phyloP scores from a whole-genome alignment of 2,888 invertebrate genomes.

The Pristionchus entomophagus region DNA sequence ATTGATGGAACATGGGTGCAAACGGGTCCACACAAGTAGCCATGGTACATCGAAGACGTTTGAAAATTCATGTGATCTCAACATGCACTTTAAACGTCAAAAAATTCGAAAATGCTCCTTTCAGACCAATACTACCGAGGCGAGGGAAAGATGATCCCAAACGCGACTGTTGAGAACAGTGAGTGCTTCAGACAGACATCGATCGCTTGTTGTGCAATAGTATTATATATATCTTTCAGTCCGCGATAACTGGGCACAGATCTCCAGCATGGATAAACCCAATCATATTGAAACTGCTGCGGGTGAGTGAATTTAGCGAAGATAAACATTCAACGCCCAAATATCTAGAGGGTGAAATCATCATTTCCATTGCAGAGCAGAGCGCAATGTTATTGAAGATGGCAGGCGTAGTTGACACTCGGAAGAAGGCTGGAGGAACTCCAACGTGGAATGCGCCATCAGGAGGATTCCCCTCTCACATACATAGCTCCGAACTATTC shows the following conservation, averaged over 20 bases:
- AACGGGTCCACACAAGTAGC: too few relatives aligned
- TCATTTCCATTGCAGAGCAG: slow-evolving; percentile 54
- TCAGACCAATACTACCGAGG: slow-evolving; percentile 80
- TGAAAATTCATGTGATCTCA: too few relatives aligned
- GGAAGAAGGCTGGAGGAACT: background rate
- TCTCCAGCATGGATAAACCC: slow-evolving; percentile 85
- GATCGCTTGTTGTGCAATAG: background rate
- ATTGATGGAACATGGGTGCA: too few relatives aligned
- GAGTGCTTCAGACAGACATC: slow-evolving; percentile 65
- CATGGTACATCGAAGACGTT: too few relatives aligned
- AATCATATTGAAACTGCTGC: slow-evolving; percentile 71
- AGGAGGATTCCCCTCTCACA: slow-evolving; percentile 58
- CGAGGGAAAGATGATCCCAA: slow-evolving; percentile 78
- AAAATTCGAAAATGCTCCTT: background rate
- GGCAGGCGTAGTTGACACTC: slow-evolving; percentile 51
- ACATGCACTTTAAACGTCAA: background rate
- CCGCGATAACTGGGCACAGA: slow-evolving; percentile 86
- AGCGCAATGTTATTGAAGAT: slow-evolving; percentile 57
- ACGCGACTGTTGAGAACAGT: slow-evolving; percentile 79
- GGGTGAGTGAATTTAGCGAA: too few relatives aligned
- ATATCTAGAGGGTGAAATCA: too few relatives aligned
- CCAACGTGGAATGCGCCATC: slow-evolving; percentile 1
- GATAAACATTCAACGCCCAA: too few relatives aligned
- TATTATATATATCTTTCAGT: slow-evolving; percentile 79
- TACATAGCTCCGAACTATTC: slow-evolving; percentile 64